Conservation (phyloP, 2,113 vertebrate genomes). For the Pyxicephalus adspersus region DNA sequence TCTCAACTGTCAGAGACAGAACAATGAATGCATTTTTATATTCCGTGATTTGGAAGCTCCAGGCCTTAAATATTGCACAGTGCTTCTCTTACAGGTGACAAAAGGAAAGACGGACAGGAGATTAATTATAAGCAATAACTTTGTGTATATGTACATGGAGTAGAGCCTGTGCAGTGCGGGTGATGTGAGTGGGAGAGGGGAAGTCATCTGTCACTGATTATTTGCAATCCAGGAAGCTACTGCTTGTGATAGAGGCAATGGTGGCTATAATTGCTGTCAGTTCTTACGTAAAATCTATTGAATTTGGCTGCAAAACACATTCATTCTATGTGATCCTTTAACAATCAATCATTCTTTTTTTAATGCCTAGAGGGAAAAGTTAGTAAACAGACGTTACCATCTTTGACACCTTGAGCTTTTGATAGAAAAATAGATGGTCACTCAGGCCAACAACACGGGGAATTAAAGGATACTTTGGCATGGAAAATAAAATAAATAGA, state of each 20-base stretch:
- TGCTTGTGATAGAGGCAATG: constrained; percentile 13
- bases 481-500: no score
- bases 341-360: constrained; percentile 25
- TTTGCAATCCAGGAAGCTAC: constrained; percentile 54
- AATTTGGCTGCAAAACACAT: constrained; percentile 37
- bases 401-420: background rate
- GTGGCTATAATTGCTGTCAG: constrained; percentile 45
- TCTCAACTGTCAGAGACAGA: background rate
- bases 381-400: background rate
- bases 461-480: no score
- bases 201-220: constrained; percentile 56
- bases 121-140: constrained; percentile 43
- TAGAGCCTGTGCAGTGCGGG: constrained; percentile 7
- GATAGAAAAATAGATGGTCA: background rate
- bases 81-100: background rate
- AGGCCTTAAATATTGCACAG: background rate
- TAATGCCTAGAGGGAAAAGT: background rate
- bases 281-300: constrained; percentile 44
- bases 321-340: constrained; percentile 34
- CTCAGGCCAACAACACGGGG: no score
- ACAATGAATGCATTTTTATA: constrained; percentile 15
- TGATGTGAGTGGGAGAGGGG: constrained; percentile 37
- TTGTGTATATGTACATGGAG: constrained; percentile 11
- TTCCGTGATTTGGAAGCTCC: background rate
- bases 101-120: constrained; percentile 12